A percentile compares a stretch with the other conserved stretches of the same genome.
These are phyloP conservation scores for Lepidocyrtoides sp. DNA, from an alignment of 2,888 invertebrate species.

Conservation along the genomic window DNA sequence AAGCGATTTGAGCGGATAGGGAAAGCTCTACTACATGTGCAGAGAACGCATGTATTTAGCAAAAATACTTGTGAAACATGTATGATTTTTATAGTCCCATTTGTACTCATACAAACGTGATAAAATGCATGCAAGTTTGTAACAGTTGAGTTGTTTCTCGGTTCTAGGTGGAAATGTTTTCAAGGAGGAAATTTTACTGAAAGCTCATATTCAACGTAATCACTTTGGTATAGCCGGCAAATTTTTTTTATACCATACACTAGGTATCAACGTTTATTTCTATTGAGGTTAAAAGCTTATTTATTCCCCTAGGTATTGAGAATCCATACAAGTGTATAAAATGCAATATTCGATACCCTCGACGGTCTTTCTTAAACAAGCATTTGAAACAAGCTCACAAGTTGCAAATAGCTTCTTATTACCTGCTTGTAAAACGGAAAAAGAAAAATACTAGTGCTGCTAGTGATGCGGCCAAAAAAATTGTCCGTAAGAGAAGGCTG, in stretches of 20 bases:
- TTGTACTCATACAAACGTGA: neutral
- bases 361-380: slow-evolving; percentile 47
- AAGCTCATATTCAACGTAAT: slow-evolving; percentile 53
- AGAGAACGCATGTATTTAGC: slow-evolving; percentile 18
- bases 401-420: slow-evolving; percentile 45
- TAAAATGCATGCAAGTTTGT: neutral
- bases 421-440: neutral
- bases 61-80: slow-evolving; percentile 37
- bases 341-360: slow-evolving; percentile 49
- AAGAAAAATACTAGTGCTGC: neutral
- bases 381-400: slow-evolving; percentile 53
- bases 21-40: slow-evolving; percentile 31
- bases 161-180: slow-evolving; percentile 44
- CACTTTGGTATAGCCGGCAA: slow-evolving; percentile 58
- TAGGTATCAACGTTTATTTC: too few species aligned
- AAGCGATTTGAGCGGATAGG: slow-evolving; percentile 54
- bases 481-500: neutral
- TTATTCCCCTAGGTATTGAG: neutral
- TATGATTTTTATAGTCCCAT: neutral
- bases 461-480: neutral
- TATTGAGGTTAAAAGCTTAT: too few species aligned
- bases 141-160: neutral
- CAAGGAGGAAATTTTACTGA: slow-evolving; percentile 52
- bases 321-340: slow-evolving; percentile 57
- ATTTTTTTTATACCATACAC: too few species aligned